Percentiles rank a stretch among this genome's conserved stretches.
Conservation (phyloP, 2,888 invertebrate species). For the Margaritifera margaritifera region DNA sequence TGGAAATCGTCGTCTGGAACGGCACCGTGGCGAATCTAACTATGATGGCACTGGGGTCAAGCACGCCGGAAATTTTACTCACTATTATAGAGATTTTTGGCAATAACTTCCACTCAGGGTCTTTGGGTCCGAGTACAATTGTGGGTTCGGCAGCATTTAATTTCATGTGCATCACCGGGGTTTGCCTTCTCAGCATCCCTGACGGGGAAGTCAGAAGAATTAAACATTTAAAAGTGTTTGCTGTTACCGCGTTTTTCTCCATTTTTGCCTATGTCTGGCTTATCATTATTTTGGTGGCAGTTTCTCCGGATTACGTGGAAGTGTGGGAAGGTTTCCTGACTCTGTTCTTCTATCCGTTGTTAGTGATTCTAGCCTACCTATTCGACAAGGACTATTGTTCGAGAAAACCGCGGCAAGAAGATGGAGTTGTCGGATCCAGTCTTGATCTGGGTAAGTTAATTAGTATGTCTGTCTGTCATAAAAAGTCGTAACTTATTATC, state of each 20-base stretch:
- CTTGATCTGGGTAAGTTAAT: slow-evolving; percentile 49
- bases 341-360: slow-evolving; percentile 76
- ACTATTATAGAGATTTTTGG: slow-evolving; percentile 75
- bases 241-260: slow-evolving; percentile 71
- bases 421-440: slow-evolving; percentile 26
- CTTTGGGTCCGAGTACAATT: slow-evolving; percentile 77
- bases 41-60: slow-evolving; percentile 77
- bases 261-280: slow-evolving; percentile 79
- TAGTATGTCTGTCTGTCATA: not conserved
- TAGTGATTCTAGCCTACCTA: slow-evolving; percentile 76
- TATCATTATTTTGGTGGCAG: slow-evolving; percentile 74
- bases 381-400: slow-evolving; percentile 74
- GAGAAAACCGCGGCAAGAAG: slow-evolving; percentile 29
- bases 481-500: not conserved
- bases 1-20: slow-evolving; percentile 76
- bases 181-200: slow-evolving; percentile 76
- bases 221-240: slow-evolving; percentile 73
- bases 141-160: slow-evolving; percentile 79
- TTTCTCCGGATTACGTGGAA: slow-evolving; percentile 74
- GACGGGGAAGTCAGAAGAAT: slow-evolving; percentile 72
- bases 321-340: slow-evolving; percentile 78
- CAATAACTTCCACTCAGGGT: slow-evolving; percentile 73
- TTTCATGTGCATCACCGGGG: slow-evolving; percentile 75
- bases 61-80: slow-evolving; percentile 77
- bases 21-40: slow-evolving; percentile 77